Percentiles rank a stretch among this genome's conserved stretches.
Evolutionary conservation across 2,888 invertebrate species (phyloP).

Genomic region (Drosophila paucipuncta): DNA sequence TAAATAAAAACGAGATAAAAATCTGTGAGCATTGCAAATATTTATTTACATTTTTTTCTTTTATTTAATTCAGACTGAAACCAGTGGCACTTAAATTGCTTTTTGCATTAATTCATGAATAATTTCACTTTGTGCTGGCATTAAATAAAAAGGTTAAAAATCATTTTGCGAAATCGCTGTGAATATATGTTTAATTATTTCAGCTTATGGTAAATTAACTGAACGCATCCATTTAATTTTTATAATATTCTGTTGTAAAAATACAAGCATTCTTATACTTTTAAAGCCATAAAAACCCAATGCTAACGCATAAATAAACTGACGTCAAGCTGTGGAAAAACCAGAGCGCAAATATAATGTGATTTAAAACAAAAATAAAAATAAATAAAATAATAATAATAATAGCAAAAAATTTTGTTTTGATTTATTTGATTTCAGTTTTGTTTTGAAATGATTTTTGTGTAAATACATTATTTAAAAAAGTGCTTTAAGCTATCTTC

Average conservation of each 20-base stretch:
- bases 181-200: slow-evolving; percentile 34
- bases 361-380: background rate
- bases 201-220: slow-evolving; percentile 37
- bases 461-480: background rate
- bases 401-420: background rate
- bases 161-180: slow-evolving; percentile 24
- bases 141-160: slow-evolving; percentile 11
- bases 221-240: slow-evolving; percentile 48
- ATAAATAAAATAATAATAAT: background rate
- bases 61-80: background rate
- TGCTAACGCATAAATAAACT: slow-evolving; percentile 15
- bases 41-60: slow-evolving; percentile 26
- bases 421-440: background rate
- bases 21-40: slow-evolving; percentile 36
- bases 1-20: slow-evolving; percentile 10
- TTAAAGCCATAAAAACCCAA: slow-evolving; percentile 3
- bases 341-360: slow-evolving; percentile 5
- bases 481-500: background rate
- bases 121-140: slow-evolving; percentile 11
- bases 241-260: slow-evolving; percentile 29
- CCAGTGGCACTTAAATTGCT: slow-evolving; percentile 18
- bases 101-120: slow-evolving; percentile 50
- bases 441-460: background rate
- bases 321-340: slow-evolving; percentile 20
- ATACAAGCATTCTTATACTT: slow-evolving; percentile 15